Evolutionary conservation across 2,797 vertebrate species (phyloP).

Genomic region (Arnoldichthys spilopterus): DNA sequence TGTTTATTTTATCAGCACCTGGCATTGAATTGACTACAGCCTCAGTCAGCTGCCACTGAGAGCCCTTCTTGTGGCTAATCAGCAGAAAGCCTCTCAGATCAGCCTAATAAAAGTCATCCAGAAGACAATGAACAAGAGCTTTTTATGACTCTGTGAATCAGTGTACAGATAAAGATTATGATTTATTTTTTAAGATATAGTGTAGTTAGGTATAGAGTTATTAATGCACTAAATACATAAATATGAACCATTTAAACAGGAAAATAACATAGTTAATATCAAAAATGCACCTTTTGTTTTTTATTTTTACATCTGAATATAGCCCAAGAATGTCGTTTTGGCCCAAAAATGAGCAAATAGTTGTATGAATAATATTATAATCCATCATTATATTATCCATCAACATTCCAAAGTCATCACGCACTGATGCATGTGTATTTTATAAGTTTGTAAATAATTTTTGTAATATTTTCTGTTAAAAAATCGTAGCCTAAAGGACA

Average conservation of each 20-base stretch:
- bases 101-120: slow-evolving; percentile 28
- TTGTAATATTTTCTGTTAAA: background rate
- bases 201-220: background rate
- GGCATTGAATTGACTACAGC: slow-evolving; percentile 61
- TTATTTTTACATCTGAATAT: too few species aligned
- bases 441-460: background rate
- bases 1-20: slow-evolving; percentile 79
- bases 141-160: background rate
- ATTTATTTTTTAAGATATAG: background rate
- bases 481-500: background rate
- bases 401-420: too few species aligned
- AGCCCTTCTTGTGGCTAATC: slow-evolving; percentile 47
- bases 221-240: too few species aligned
- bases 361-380: too few species aligned
- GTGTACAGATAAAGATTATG: background rate
- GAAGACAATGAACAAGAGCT: slow-evolving; percentile 7
- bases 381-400: too few species aligned
- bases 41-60: slow-evolving; percentile 56
- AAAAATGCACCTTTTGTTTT: too few species aligned
- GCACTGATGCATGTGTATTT: too few species aligned
- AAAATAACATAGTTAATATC: too few species aligned
- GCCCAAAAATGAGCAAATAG: too few species aligned
- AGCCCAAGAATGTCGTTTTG: too few species aligned
- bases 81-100: slow-evolving; percentile 41
- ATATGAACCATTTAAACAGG: too few species aligned